Conservation (phyloP, 2,113 vertebrate genomes). For the Quiscalus mexicanus region DNA sequence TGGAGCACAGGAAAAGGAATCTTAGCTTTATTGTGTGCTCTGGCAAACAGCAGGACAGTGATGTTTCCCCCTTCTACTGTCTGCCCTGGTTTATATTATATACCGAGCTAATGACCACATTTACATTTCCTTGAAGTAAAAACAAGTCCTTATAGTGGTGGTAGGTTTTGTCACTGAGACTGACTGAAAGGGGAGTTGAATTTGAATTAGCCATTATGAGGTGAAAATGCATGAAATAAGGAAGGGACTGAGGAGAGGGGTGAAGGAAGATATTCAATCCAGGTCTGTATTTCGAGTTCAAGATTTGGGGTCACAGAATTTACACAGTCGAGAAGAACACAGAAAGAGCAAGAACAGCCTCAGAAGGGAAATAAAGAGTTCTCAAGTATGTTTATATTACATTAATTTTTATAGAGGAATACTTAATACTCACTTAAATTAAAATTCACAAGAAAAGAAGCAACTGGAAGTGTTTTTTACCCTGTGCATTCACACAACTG, state of each 20-base stretch:
- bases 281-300: not conserved
- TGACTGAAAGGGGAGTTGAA: not conserved
- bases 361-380: not conserved
- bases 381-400: not conserved
- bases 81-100: not conserved
- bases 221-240: not conserved
- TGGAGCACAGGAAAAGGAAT: slow-evolving; percentile 4
- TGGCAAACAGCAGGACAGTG: slow-evolving; percentile 42
- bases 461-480: not conserved
- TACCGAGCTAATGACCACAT: slow-evolving; percentile 41
- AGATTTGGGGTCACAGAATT: not conserved
- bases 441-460: not conserved
- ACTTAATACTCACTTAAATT: slow-evolving; percentile 22
- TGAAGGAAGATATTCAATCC: not conserved
- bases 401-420: not conserved
- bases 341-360: not conserved
- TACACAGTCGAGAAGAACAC: not conserved
- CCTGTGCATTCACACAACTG: not conserved
- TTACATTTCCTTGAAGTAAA: slow-evolving; percentile 52
- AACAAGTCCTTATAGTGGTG: not conserved
- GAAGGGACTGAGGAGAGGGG: not conserved
- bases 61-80: not conserved
- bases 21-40: not conserved
- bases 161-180: not conserved
- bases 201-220: not conserved